Base-by-base conservation (phyloP, 2,888 invertebrate genomes). In the Aspidapion aeneum region DNA sequence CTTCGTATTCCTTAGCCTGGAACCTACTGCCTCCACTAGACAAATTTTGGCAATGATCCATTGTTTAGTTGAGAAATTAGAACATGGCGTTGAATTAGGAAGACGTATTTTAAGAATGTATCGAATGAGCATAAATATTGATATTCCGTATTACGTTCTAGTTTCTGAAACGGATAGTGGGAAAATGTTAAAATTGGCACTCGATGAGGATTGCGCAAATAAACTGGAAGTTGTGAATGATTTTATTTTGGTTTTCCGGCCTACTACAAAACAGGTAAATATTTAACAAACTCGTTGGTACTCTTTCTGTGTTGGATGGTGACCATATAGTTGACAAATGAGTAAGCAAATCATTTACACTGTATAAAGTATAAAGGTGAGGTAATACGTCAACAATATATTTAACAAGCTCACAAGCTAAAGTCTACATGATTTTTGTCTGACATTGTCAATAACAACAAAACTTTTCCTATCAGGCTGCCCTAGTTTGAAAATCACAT, bases 211-310 rank as follows among this genome's bases (percentile, higher is more conserved):
- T 70, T 84, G 83, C 63, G 75, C 81, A 61, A 83, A 85, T 70
- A 86, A 86, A 70, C 73, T 86, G 50, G 80, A 86, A 67, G 83
- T 87, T 0, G 84, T 86, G n/a, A 83, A 82, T 66, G 87, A 87
- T 73, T 83, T 87, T 64, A 81, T 86, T 65, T 76, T 77, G 1
- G 83, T 86, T 1, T 86, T 84, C 58, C 82, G 83, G 61, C 82
- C 86, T 78, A 80, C 79, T 1, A 80, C 81, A 55, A 76, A 81
- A 54, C 81, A 82, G 74, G 81, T 83, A 68, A 69, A 66, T 66
- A n/a, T 12, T 52, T 17, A 50, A 16, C n/a, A n/a, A n/a, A n/a
- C n/a, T n/a, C n/a, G n/a, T n/a, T n/a, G n/a, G n/a, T n/a, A 48
- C 16, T 12, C 49, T 48, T 12, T 48, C 49, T 48, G 16, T 48